phyloP scores from a whole-genome alignment of 2,888 invertebrate genomes.

The Acanthosepion pharaonis region DNA sequence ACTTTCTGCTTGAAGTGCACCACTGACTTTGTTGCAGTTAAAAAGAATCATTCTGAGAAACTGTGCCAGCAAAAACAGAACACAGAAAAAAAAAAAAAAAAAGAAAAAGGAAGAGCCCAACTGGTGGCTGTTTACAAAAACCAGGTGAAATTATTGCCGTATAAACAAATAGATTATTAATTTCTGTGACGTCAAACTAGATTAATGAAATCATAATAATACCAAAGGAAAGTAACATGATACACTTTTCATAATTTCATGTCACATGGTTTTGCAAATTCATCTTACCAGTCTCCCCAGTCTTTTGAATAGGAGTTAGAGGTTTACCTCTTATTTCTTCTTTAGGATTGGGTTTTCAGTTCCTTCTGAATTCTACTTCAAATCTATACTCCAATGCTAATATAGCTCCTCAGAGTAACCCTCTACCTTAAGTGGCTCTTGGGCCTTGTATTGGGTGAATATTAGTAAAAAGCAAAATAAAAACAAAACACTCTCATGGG shows the following conservation, averaged over 20 bases:
- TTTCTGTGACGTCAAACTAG: not conserved
- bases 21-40: not conserved
- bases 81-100: not conserved
- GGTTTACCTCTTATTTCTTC: too few species aligned
- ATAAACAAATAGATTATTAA: not conserved
- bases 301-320: too few species aligned
- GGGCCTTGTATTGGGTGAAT: too few species aligned
- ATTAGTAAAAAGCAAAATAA: too few species aligned
- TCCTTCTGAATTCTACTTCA: too few species aligned
- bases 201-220: slow-evolving; percentile 16
- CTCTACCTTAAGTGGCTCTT: too few species aligned
- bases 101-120: not conserved
- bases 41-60: not conserved
- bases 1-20: not conserved
- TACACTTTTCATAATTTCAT: not conserved
- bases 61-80: not conserved
- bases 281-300: not conserved
- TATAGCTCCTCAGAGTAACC: too few species aligned
- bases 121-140: slow-evolving; percentile 8
- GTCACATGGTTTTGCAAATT: not conserved
- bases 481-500: too few species aligned
- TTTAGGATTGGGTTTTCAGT: too few species aligned
- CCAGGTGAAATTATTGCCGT: not conserved
- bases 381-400: too few species aligned
- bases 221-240: not conserved